A percentile compares a stretch with the other conserved stretches of the same genome.
Conservation (phyloP, 2,113 vertebrate genomes). For the Apistogramma diplotaenia region DNA sequence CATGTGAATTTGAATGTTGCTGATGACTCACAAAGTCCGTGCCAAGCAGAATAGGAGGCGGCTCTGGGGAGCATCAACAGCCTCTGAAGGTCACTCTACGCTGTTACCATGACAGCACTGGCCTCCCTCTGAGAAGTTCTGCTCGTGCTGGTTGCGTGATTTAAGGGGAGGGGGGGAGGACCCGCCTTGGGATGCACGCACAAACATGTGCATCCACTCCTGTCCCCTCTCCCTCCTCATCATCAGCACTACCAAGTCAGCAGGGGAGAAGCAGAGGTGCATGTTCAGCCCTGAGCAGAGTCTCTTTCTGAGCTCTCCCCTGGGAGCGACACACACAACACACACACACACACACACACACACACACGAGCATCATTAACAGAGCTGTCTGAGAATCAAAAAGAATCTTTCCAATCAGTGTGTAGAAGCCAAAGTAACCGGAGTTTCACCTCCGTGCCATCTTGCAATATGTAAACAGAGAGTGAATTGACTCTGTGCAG, state of each 20-base stretch:
- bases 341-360: neutral
- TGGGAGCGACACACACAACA: conserved; percentile 4
- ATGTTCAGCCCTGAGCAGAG: conserved; percentile 55
- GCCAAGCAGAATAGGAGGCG: conserved; percentile 51
- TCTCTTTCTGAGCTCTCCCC: conserved; percentile 26
- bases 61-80: conserved; percentile 61
- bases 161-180: conserved; percentile 15
- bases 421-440: conserved; percentile 1
- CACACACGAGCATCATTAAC: neutral
- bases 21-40: conserved; percentile 67
- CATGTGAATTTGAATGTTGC: conserved; percentile 65
- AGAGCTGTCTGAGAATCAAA: neutral
- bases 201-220: neutral
- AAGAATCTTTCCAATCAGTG: neutral
- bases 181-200: conserved; percentile 12
- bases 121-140: conserved; percentile 49
- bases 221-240: neutral
- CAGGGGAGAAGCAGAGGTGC: conserved; percentile 54
- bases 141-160: conserved; percentile 17
- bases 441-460: conserved; percentile 26
- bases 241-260: conserved; percentile 42
- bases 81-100: conserved; percentile 68
- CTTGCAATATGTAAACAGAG: conserved; percentile 38
- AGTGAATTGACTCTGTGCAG: conserved; percentile 38
- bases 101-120: conserved; percentile 69